Evolutionary conservation across 2,888 invertebrate genomes (phyloP).

Genomic region (Autographa pulchrina): DNA sequence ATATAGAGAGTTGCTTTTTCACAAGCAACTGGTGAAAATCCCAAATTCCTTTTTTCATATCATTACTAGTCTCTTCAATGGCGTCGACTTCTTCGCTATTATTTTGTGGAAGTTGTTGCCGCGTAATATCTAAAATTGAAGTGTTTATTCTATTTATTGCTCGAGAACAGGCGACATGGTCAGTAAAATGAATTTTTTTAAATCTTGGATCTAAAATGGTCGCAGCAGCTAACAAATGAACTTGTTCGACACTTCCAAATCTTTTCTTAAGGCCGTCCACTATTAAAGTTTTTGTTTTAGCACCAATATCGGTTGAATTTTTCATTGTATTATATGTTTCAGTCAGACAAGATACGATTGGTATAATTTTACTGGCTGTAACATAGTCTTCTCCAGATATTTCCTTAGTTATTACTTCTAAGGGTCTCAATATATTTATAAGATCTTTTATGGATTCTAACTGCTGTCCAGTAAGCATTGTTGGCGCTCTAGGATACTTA

Average conservation of each 20-base stretch:
- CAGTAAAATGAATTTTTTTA: slow-evolving; percentile 55
- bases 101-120: neutral
- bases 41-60: neutral
- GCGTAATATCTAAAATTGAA: neutral
- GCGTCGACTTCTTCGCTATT: neutral
- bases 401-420: slow-evolving; percentile 62
- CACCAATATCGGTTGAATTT: slow-evolving; percentile 54
- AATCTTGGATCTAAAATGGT: slow-evolving; percentile 61
- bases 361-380: slow-evolving; percentile 37
- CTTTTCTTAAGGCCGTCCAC: neutral
- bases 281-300: slow-evolving; percentile 14
- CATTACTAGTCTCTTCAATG: neutral
- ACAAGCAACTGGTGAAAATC: slow-evolving; percentile 58
- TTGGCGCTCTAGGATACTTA: slow-evolving; percentile 58
- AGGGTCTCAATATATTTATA: slow-evolving; percentile 58
- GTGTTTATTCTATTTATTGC: neutral
- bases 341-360: slow-evolving; percentile 60
- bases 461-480: slow-evolving; percentile 59
- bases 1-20: slow-evolving; percentile 54
- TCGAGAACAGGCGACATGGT: slow-evolving; percentile 43
- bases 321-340: slow-evolving; percentile 61
- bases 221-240: slow-evolving; percentile 56
- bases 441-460: slow-evolving; percentile 57
- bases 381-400: slow-evolving; percentile 58
- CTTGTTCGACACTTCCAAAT: slow-evolving; percentile 37